These are phyloP conservation scores for Drosophila suzukii DNA, from an alignment of 1,140 invertebrate genomes.

Conservation along the genomic window DNA sequence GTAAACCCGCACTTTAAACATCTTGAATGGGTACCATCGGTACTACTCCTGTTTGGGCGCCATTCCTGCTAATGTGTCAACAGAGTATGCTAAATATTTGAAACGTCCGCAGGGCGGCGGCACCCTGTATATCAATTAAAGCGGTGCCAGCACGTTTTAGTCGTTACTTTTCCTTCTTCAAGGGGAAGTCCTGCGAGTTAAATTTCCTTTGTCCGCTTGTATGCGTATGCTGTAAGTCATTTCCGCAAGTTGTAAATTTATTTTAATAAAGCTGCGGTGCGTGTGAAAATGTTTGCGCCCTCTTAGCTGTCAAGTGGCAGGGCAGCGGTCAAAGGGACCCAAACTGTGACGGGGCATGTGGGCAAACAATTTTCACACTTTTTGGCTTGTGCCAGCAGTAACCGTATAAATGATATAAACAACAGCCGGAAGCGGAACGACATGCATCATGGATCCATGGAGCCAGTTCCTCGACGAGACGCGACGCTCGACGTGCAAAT, in stretches of 20 bases:
- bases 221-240: conserved; percentile 44
- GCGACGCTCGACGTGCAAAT: conserved; percentile 40
- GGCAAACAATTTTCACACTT: conserved; percentile 64
- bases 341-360: conserved; percentile 34
- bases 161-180: conserved; percentile 50
- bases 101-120: conserved; percentile 1
- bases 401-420: conserved; percentile 68
- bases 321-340: conserved; percentile 16
- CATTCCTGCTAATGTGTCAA: conserved; percentile 48
- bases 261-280: conserved; percentile 55
- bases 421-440: conserved; percentile 34
- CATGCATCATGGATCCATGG: conserved; percentile 25
- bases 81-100: conserved; percentile 49
- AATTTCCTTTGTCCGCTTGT: conserved; percentile 52
- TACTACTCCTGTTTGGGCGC: background rate
- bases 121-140: conserved; percentile 70
- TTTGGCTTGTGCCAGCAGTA: conserved; percentile 49
- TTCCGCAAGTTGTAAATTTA: conserved; percentile 65
- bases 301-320: conserved; percentile 31
- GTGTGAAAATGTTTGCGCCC: conserved; percentile 42
- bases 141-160: conserved; percentile 57
- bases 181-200: conserved; percentile 19
- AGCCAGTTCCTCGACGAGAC: background rate
- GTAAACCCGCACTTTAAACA: background rate
- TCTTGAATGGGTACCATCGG: conserved; percentile 2